Conservation (phyloP, 2,113 vertebrate genomes). For the Holacanthus passer region DNA sequence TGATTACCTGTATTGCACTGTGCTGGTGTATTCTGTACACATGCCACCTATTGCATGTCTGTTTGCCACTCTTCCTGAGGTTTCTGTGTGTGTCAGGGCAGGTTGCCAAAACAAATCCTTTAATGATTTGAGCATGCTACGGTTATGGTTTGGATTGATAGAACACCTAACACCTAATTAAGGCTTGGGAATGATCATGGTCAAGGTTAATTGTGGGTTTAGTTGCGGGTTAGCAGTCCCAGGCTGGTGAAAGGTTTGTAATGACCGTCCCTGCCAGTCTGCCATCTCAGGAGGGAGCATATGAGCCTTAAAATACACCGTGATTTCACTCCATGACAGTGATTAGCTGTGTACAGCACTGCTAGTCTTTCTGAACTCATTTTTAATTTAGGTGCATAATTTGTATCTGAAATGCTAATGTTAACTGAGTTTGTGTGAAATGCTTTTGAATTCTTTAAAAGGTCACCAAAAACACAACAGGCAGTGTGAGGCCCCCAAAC, state of each 20-base stretch:
- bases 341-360: background rate
- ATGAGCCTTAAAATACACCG: slow-evolving; percentile 4
- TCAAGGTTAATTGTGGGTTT: background rate
- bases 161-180: background rate
- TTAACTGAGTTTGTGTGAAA: slow-evolving; percentile 23
- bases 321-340: slow-evolving; percentile 15
- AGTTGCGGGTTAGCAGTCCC: background rate
- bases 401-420: slow-evolving; percentile 43
- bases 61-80: too few relatives aligned
- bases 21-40: too few relatives aligned
- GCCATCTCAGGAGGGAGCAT: background rate
- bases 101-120: too few relatives aligned
- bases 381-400: slow-evolving; percentile 34
- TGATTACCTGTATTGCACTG: too few relatives aligned
- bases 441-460: slow-evolving; percentile 38
- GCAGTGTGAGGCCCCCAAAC: slow-evolving; percentile 19
- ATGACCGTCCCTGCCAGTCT: background rate
- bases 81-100: too few relatives aligned
- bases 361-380: slow-evolving; percentile 10
- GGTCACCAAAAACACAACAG: slow-evolving; percentile 47
- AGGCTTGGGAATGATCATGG: background rate
- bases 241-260: background rate
- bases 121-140: too few relatives aligned
- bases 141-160: too few relatives aligned
- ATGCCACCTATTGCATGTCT: too few relatives aligned